phyloP scores from a whole-genome alignment of 1,140 invertebrate species.

The Formica exsecta region DNA sequence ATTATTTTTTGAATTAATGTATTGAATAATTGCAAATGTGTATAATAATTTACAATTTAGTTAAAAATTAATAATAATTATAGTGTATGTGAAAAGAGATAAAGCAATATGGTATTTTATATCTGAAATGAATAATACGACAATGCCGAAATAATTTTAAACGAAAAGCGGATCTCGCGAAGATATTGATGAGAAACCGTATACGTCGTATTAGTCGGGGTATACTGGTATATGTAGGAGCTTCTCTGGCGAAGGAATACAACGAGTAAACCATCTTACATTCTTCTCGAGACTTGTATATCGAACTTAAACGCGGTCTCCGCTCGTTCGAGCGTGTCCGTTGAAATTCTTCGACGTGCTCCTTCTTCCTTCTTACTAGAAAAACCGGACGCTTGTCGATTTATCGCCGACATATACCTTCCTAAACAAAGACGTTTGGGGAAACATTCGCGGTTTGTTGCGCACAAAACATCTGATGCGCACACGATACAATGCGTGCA shows the following conservation, averaged over 20 bases:
- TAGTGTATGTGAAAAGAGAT: no score
- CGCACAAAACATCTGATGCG: slow-evolving; percentile 47
- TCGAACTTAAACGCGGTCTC: slow-evolving; percentile 42
- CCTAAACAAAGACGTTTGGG: slow-evolving; percentile 57
- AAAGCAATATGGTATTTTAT: not conserved
- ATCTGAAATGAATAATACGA: not conserved
- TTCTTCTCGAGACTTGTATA: slow-evolving; percentile 49
- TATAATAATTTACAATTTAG: not conserved
- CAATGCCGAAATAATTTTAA: not conserved
- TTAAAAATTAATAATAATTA: slow-evolving; percentile 1
- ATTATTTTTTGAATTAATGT: not conserved
- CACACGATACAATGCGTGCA: slow-evolving; percentile 12
- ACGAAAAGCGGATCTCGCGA: slow-evolving; percentile 27
- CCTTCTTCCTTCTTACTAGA: slow-evolving; percentile 43
- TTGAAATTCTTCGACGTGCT: slow-evolving; percentile 55
- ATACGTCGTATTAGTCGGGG: slow-evolving; percentile 29
- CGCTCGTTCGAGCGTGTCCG: slow-evolving; percentile 53
- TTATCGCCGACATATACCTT: slow-evolving; percentile 56
- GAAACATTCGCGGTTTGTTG: slow-evolving; percentile 58
- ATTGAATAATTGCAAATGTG: not conserved
- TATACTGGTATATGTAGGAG: slow-evolving; percentile 13
- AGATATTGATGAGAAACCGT: slow-evolving; percentile 28
- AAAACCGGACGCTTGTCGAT: slow-evolving; percentile 61
- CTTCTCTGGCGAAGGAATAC: slow-evolving; percentile 19
- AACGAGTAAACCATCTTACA: slow-evolving; percentile 53